phyloP scores from a whole-genome alignment of 2,113 vertebrate species.

The Halichoerus grypus region DNA sequence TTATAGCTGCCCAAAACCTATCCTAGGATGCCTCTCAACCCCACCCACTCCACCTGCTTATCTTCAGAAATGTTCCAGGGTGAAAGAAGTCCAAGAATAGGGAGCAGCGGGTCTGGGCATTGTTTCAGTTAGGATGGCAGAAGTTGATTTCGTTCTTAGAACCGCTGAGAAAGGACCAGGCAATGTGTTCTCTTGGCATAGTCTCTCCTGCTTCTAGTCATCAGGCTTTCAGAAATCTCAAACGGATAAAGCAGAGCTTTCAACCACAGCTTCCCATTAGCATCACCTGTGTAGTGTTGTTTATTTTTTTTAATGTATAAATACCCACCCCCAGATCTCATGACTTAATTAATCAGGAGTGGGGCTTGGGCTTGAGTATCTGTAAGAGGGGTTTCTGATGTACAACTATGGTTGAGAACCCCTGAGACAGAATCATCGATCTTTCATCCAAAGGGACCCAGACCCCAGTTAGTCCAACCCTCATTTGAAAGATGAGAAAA shows the following conservation, averaged over 20 bases:
- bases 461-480: background rate
- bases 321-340: background rate
- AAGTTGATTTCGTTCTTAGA: background rate
- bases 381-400: background rate
- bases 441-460: background rate
- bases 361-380: background rate
- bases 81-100: background rate
- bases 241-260: background rate
- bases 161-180: background rate
- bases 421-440: background rate
- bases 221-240: background rate
- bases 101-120: background rate
- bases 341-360: background rate
- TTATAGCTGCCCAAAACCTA: background rate
- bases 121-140: background rate
- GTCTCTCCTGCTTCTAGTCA: background rate
- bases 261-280: background rate
- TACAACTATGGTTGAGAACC: background rate
- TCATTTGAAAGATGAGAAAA: background rate
- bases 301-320: background rate
- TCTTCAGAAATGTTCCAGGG: background rate
- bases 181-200: rapidly evolving
- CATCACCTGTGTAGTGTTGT: background rate
- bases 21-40: background rate
- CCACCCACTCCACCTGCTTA: background rate